A percentile compares a stretch with the other conserved stretches of the same genome.
Conservation (phyloP, 2,888 invertebrate genomes). For the Biston betularia region DNA sequence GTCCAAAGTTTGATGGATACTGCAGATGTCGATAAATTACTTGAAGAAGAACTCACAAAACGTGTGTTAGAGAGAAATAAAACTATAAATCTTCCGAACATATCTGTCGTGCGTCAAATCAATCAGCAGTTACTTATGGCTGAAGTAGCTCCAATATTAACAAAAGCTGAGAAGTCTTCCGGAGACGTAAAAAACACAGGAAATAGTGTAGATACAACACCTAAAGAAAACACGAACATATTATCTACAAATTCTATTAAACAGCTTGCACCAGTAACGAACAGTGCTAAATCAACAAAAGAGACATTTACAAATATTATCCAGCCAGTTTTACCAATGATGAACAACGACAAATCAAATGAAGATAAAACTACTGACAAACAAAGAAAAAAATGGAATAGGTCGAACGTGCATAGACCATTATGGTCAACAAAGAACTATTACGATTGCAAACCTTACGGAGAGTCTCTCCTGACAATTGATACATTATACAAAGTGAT, state of each 20-base stretch:
- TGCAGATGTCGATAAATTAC: conserved; percentile 29
- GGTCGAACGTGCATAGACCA: neutral
- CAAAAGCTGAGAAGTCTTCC: conserved; percentile 32
- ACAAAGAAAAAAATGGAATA: conserved; percentile 10
- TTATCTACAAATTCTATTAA: neutral
- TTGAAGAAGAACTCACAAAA: conserved; percentile 38
- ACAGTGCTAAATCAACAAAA: neutral
- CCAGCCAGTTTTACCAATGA: neutral
- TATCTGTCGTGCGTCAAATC: conserved; percentile 64
- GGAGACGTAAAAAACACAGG: neutral
- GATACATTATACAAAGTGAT: conserved; percentile 75
- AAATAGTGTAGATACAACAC: neutral
- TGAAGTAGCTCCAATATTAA: conserved; percentile 68
- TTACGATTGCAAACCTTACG: neutral
- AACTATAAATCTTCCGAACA: conserved; percentile 68
- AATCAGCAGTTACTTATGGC: conserved; percentile 72
- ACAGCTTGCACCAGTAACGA: neutral
- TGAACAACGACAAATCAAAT: conserved; percentile 3
- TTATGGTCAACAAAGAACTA: conserved; percentile 17
- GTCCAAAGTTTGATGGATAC: conserved; percentile 63
- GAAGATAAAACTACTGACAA: conserved; percentile 12
- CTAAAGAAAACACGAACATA: neutral
- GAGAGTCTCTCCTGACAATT: conserved; percentile 53
- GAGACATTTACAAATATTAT: neutral
- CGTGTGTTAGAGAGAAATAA: conserved; percentile 60